Evolutionary conservation across 2,797 vertebrate genomes (phyloP).

Genomic region (Eulemur albifrons): DNA sequence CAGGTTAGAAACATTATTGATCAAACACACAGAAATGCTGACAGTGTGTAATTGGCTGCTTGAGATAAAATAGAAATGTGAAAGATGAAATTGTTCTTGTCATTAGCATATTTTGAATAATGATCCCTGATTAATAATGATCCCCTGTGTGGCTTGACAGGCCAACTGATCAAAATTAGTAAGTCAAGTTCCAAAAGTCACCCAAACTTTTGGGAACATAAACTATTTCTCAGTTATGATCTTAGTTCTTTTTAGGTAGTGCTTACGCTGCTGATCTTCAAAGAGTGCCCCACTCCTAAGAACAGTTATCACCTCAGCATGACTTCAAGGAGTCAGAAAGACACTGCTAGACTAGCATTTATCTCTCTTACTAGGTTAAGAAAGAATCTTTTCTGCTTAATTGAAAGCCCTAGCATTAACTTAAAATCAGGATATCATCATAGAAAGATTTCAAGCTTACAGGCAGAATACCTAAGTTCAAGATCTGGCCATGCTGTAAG

Average conservation of each 20-base stretch:
- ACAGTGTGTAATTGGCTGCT: background rate
- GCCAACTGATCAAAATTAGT: background rate
- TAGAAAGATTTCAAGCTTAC: background rate
- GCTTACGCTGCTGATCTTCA: background rate
- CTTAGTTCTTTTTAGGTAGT: background rate
- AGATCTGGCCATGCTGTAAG: background rate
- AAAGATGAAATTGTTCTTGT: background rate
- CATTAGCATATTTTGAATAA: background rate
- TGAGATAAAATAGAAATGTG: background rate
- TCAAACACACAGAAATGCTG: constrained; percentile 6
- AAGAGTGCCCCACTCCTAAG: background rate
- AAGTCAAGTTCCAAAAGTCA: background rate
- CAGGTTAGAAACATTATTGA: constrained; percentile 32
- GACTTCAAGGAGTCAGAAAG: background rate
- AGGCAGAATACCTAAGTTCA: background rate
- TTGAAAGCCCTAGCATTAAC: background rate
- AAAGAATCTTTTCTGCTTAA: background rate
- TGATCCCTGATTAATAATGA: background rate
- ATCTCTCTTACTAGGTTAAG: background rate
- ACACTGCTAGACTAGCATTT: background rate
- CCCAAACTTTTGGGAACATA: background rate
- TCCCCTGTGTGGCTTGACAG: background rate
- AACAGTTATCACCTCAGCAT: background rate
- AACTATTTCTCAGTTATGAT: background rate
- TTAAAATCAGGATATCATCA: background rate